Evolutionary conservation across 2,888 invertebrate genomes (phyloP).

Genomic region (Leucoptera coffeella): DNA sequence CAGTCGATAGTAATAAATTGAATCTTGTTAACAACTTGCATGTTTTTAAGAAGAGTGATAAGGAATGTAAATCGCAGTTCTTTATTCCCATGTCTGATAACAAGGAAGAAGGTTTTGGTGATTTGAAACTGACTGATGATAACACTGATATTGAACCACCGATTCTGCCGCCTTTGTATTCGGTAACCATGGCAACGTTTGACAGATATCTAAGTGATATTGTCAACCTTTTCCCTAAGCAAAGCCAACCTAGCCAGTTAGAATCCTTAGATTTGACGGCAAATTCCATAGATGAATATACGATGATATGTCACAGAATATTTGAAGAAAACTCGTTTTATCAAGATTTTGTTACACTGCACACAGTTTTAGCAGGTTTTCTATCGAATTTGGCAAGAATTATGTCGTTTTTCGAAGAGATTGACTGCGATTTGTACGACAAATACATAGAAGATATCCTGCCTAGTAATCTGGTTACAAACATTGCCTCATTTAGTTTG

Average conservation of each 20-base stretch:
- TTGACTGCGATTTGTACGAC: slow-evolving; percentile 36
- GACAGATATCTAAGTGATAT: slow-evolving; percentile 33
- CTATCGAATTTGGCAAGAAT: slow-evolving; percentile 21
- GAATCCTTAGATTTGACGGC: slow-evolving; percentile 37
- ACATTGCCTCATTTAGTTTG: slow-evolving; percentile 31
- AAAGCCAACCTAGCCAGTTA: slow-evolving; percentile 34
- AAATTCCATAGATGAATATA: slow-evolving; percentile 41
- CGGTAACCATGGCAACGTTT: slow-evolving; percentile 16
- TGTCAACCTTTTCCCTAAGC: slow-evolving; percentile 36
- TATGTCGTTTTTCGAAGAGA: slow-evolving; percentile 21
- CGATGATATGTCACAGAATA: slow-evolving; percentile 39
- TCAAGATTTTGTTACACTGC: slow-evolving; percentile 32
- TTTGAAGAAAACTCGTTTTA: slow-evolving; percentile 44
- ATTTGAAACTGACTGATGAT: slow-evolving; percentile 29
- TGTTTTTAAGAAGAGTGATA: slow-evolving; percentile 36
- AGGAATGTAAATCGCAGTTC: slow-evolving; percentile 43
- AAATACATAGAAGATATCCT: slow-evolving; percentile 31
- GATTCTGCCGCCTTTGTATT: slow-evolving; percentile 27
- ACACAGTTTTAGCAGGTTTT: slow-evolving; percentile 26
- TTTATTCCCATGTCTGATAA: slow-evolving; percentile 35
- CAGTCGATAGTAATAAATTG: slow-evolving; percentile 35
- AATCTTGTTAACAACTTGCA: slow-evolving; percentile 32
- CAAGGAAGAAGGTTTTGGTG: slow-evolving; percentile 29
- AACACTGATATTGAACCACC: slow-evolving; percentile 25
- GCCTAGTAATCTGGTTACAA: slow-evolving; percentile 21